Base-by-base conservation (phyloP, 2,113 vertebrate species). In the Phyllostomus hastatus region DNA sequence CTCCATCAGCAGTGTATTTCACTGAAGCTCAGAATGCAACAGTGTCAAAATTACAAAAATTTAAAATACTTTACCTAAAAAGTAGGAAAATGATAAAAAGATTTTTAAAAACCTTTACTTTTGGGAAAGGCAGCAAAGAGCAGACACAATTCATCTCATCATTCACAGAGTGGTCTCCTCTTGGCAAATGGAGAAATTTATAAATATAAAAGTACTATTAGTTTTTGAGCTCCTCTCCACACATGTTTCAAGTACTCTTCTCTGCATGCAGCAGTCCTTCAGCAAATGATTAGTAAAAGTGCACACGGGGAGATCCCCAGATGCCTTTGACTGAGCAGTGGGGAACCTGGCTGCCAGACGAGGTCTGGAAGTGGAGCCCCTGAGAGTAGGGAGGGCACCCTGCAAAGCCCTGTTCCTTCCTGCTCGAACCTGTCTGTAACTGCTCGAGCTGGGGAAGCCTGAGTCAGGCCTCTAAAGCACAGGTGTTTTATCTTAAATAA, bases 401-500 rank as follows among this genome's bases (percentile, higher is more conserved):
- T 59, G 0, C 1, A 33, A 48, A 88, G 10, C 54, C 48, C 17
- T 67, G 17, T 19, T 78, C 66, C 50, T 91, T 73, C 67, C 46
- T 88, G 92, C 52, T 95, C 11, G 12, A 48, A 95, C 84, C 76
- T 92, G 41, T 28, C 59, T 87, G 12, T 35, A 81, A 48, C 89
- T 17, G 20, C 48, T n/a, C 69, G 57, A 72, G 11, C 61, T 54
- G n/a, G 50, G 26, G 81, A 79, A 59, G 46, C 46, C 75, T 61
- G 87, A n/a, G 31, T 67, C 76, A 76, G 35, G 50, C 20, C 61
- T 95, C 43, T 61, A 73, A 78, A 50, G 43, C 66, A 95, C n/a
- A 81, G 46, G 15, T 84, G 35, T 76, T 93, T 88, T 73, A 38
- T 86, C 80, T 91, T 90, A 83, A 14, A 72, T 81, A 94, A 76